Percentiles rank a stretch among this genome's conserved stretches.
These are phyloP conservation scores for Stegana nigrithorax DNA, from an alignment of 2,888 invertebrate genomes.

Conservation along the genomic window DNA sequence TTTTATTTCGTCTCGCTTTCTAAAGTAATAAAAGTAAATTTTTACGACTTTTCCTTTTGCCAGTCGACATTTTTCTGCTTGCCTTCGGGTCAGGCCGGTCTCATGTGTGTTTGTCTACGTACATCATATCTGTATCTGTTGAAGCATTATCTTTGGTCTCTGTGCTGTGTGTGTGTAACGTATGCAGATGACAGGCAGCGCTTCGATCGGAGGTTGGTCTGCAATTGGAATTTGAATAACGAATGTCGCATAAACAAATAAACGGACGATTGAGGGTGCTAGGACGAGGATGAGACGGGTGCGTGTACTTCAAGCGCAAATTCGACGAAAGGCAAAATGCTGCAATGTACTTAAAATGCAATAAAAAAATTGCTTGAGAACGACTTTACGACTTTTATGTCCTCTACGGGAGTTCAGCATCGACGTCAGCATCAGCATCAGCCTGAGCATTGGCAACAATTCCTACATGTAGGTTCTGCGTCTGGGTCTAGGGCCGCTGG, in stretches of 20 bases:
- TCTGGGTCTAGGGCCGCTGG: neutral
- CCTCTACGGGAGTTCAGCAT: no score
- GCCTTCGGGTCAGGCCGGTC: neutral
- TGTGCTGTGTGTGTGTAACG: neutral
- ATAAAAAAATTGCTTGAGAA: conserved; percentile 12
- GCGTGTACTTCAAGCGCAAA: no score
- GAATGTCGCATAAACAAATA: conserved; percentile 30
- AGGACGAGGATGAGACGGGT: no score
- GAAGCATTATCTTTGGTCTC: conserved; percentile 17
- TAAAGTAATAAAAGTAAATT: conserved; percentile 14
- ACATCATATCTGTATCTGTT: conserved; percentile 14
- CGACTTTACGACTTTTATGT: conserved; percentile 9
- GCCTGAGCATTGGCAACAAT: neutral
- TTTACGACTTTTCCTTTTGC: conserved; percentile 21
- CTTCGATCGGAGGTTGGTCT: neutral
- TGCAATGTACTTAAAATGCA: conserved; percentile 17
- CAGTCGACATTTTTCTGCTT: conserved; percentile 10
- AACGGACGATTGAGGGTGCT: conserved; percentile 32
- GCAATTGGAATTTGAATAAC: no score
- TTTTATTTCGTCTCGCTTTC: conserved; percentile 9
- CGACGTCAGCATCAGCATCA: neutral
- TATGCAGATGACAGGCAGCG: neutral
- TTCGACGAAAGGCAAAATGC: conserved; percentile 18
- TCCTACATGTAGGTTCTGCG: neutral
- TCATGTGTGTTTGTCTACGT: no score